Percentiles rank a stretch among this genome's conserved stretches.
Conservation (phyloP, 2,113 vertebrate genomes). For the Chrysochloris asiatica region DNA sequence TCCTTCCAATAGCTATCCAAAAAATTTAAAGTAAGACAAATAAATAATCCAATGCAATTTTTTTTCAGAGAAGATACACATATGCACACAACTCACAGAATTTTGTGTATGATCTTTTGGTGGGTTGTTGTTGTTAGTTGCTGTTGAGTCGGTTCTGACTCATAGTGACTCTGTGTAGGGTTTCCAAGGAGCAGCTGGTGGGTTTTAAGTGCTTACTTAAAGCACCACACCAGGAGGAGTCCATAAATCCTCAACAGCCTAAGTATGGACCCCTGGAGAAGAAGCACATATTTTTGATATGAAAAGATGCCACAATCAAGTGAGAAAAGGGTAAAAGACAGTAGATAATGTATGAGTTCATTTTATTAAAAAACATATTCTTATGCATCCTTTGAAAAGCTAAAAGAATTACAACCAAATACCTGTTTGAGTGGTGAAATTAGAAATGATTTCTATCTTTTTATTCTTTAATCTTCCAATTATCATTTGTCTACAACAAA, state of each 20-base stretch:
- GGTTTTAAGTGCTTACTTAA: too few species aligned
- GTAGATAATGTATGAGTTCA: not conserved
- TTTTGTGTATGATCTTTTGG: not conserved
- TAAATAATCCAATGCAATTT: not conserved
- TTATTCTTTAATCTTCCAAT: not conserved
- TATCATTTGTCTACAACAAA: not conserved
- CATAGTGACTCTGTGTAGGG: too few species aligned
- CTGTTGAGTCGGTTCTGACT: too few species aligned
- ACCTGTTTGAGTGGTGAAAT: not conserved
- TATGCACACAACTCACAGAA: not conserved
- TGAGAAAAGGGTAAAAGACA: constrained; percentile 22
- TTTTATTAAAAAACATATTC: constrained; percentile 11
- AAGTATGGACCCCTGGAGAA: not conserved
- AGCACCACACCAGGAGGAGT: too few species aligned
- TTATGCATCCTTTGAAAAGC: not conserved
- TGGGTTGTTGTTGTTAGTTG: too few species aligned
- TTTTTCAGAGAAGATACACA: not conserved
- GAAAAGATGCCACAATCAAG: not conserved
- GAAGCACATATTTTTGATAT: not conserved
- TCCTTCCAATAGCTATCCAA: not conserved
- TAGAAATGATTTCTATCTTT: not conserved
- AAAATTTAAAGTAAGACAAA: not conserved
- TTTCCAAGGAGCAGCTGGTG: too few species aligned
- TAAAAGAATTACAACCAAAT: not conserved
- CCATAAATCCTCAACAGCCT: not conserved